Evolutionary conservation across 2,113 vertebrate genomes (phyloP), one percentile per base, ranked within the genome.

Genomic region (Oophaga pumilio): DNA sequence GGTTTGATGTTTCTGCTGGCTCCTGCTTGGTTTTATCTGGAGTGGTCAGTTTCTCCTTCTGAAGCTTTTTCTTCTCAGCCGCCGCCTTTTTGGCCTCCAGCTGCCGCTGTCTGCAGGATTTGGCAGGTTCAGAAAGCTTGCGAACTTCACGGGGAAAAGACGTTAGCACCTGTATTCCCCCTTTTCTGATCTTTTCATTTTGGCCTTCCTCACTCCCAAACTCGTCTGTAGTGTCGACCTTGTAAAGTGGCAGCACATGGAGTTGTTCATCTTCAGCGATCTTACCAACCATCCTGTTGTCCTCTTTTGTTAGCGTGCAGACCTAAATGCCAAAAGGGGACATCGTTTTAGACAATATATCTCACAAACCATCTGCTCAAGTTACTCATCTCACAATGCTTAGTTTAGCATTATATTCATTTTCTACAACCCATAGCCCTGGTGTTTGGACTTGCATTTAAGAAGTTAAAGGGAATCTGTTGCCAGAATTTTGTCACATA

Each of bases 301-400:
- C 97, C 92, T 99, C 98, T 93, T 97, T 99, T 0, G 97, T 99
- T 89, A 99, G 94, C 13, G 98, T 99, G 90, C 98, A 99, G 91
- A 99, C 98, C 98, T 99, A 88, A 49, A n/a, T 26, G 22, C 17
- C n/a, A 60, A 8, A 74, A 33, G n/a, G 26, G 43, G 8, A 76
- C 5, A 22, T 50, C 22, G 68, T 71, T 71, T 33, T 33, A 1
- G 13, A 50, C n/a, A 76, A 22, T 50, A 20, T 17, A 71, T 33
- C 8, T 15, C 15, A 26, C 10, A n/a, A 14, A 66, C 22, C 2
- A 11, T 22, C 62, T 9, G 0, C 9, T 66, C 62, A 9, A 24
- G 1, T n/a, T 11, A 1, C 7, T 11, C 10, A 66, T n/a, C n/a
- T 62, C 18, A 62, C 20, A 18, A 9, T 2, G 10, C 12, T 13